A percentile compares a stretch with the other conserved stretches of the same genome.
Evolutionary conservation across 2,113 vertebrate genomes (phyloP).

Genomic region (Pseudolaguvia tuberculata): DNA sequence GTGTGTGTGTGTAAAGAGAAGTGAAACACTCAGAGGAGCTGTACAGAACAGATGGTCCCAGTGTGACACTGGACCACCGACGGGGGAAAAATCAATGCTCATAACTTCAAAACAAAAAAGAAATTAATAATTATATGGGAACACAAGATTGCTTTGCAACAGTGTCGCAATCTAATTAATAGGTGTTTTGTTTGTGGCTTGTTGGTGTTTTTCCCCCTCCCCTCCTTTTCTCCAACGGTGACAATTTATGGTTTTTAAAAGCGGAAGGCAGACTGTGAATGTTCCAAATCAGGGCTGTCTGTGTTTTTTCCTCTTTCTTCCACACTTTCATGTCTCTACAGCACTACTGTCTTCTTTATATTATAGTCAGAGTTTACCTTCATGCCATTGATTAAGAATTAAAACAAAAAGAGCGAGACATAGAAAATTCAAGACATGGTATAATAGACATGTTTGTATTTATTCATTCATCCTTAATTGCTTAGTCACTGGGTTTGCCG

Average conservation of each 20-base stretch:
- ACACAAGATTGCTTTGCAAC: slow-evolving; percentile 68
- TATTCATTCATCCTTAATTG: no score
- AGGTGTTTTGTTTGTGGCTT: slow-evolving; percentile 65
- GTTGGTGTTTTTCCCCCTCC: slow-evolving; percentile 52
- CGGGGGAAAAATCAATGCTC: slow-evolving; percentile 76
- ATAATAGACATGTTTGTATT: no score
- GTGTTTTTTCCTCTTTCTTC: slow-evolving; percentile 43
- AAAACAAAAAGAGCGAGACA: not conserved
- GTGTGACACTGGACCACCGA: slow-evolving; percentile 70
- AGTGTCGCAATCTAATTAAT: slow-evolving; percentile 71
- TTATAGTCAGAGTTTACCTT: not conserved
- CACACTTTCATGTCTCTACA: slow-evolving; percentile 22
- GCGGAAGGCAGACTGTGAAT: slow-evolving; percentile 52
- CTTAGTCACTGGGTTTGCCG: no score
- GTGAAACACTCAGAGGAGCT: slow-evolving; percentile 54
- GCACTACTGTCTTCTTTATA: slow-evolving; percentile 24
- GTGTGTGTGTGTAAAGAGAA: slow-evolving; percentile 54
- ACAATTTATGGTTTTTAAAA: slow-evolving; percentile 57
- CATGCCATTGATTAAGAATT: not conserved
- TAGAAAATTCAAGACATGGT: no score
- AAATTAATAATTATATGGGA: slow-evolving; percentile 74
- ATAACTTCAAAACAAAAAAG: slow-evolving; percentile 71
- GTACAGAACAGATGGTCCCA: slow-evolving; percentile 71
- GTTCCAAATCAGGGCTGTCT: slow-evolving; percentile 46
- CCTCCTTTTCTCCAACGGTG: slow-evolving; percentile 52